These are phyloP conservation scores for Pteropus alecto DNA, from an alignment of 2,113 vertebrate genomes.

Conservation along the genomic window DNA sequence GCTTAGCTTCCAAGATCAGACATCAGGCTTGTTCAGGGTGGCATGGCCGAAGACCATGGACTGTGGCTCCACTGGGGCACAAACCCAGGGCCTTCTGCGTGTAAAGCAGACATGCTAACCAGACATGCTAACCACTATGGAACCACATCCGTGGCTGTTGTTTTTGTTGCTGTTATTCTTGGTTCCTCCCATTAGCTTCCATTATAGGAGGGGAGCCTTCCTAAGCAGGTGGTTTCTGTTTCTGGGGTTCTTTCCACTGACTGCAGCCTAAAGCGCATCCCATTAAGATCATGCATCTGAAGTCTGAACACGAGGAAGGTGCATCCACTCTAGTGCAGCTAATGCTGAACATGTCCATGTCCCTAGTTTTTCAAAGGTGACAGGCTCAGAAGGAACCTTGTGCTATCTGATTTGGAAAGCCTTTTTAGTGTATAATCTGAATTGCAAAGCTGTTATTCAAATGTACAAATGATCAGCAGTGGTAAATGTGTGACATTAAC, in stretches of 20 bases:
- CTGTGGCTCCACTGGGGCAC: too few species aligned
- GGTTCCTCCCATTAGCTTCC: neutral
- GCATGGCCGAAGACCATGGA: too few species aligned
- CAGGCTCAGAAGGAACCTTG: constrained; percentile 22
- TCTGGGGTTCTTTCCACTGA: neutral
- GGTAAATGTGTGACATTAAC: neutral
- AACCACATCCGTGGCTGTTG: too few species aligned
- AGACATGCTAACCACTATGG: too few species aligned
- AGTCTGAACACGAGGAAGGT: neutral
- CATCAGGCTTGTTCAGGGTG: too few species aligned
- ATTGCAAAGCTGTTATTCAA: constrained; percentile 21
- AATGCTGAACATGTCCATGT: neutral
- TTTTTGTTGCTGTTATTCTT: neutral
- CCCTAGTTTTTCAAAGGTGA: neutral
- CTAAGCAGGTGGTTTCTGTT: neutral
- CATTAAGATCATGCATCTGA: neutral
- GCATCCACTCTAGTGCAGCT: neutral
- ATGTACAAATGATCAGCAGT: neutral
- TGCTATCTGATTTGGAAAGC: neutral
- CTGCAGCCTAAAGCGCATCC: neutral
- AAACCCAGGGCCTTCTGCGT: too few species aligned
- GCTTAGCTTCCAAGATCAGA: too few species aligned
- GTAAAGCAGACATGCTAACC: too few species aligned
- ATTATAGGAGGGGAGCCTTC: neutral
- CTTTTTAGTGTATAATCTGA: constrained; percentile 7